phyloP scores from a whole-genome alignment of 2,888 invertebrate species.

The Caradrina clavipalpis region DNA sequence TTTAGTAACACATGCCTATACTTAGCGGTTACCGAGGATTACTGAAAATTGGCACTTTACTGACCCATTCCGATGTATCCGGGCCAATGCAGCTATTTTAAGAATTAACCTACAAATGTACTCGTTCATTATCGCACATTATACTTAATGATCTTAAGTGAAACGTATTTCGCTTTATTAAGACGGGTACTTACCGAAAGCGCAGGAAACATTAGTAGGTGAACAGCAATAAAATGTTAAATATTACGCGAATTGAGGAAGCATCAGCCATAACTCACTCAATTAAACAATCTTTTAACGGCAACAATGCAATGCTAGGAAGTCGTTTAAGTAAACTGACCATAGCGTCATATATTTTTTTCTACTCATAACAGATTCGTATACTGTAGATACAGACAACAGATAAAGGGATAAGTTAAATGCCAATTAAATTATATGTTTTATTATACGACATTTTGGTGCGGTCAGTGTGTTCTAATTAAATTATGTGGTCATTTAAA shows the following conservation, averaged over 20 bases:
- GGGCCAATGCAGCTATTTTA: slow-evolving; percentile 52
- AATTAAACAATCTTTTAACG: slow-evolving; percentile 73
- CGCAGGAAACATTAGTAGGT: slow-evolving; percentile 73
- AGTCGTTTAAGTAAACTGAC: slow-evolving; percentile 75
- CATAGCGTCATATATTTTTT: slow-evolving; percentile 65
- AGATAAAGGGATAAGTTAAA: slow-evolving; percentile 62
- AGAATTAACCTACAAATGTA: slow-evolving; percentile 48
- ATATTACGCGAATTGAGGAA: slow-evolving; percentile 76
- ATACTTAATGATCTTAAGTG: slow-evolving; percentile 61
- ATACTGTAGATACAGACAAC: slow-evolving; percentile 34
- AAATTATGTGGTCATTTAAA: slow-evolving; percentile 41
- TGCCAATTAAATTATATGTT: slow-evolving; percentile 66
- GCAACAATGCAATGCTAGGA: slow-evolving; percentile 69
- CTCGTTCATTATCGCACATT: slow-evolving; percentile 60
- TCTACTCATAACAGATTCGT: slow-evolving; percentile 50
- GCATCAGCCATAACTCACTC: slow-evolving; percentile 72
- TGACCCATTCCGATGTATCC: slow-evolving; percentile 38
- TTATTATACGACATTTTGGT: slow-evolving; percentile 47
- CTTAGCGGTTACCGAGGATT: slow-evolving; percentile 35
- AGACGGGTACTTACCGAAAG: slow-evolving; percentile 70
- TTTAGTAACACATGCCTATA: slow-evolving; percentile 20
- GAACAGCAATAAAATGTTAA: slow-evolving; percentile 70
- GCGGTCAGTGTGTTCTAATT: slow-evolving; percentile 50
- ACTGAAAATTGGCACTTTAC: slow-evolving; percentile 44
- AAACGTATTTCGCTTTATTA: slow-evolving; percentile 64